Percentiles rank a stretch among this genome's conserved stretches.
phyloP scores from a whole-genome alignment of 1,140 invertebrate genomes.

The Drosophila biarmipes region DNA sequence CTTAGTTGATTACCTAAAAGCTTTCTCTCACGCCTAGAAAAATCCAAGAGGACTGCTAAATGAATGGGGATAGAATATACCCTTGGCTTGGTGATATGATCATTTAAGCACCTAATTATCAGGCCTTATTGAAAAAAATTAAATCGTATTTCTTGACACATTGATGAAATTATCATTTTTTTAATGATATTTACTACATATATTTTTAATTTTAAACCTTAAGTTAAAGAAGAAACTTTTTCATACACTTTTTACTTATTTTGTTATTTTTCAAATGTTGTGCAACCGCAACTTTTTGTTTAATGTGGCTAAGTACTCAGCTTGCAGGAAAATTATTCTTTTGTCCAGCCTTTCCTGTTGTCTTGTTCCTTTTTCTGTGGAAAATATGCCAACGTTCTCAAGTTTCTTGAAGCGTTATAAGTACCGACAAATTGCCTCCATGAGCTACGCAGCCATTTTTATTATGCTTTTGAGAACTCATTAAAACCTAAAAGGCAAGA shows the following conservation, averaged over 20 bases:
- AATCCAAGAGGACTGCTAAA: neutral
- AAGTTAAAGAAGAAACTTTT: too few species aligned
- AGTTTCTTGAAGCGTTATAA: neutral
- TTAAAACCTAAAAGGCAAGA: neutral
- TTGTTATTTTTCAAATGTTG: too few species aligned
- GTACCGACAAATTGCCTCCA: neutral
- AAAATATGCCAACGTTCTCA: neutral
- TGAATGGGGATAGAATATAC: neutral
- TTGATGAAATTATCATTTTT: neutral
- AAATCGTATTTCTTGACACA: neutral
- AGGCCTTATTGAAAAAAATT: neutral
- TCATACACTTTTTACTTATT: too few species aligned
- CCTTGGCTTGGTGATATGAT: neutral
- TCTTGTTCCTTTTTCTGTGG: neutral
- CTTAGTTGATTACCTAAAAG: neutral
- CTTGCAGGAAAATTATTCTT: neutral
- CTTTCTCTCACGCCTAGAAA: neutral
- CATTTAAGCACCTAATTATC: neutral
- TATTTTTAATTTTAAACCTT: too few species aligned
- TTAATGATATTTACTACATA: neutral
- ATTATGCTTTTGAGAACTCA: neutral
- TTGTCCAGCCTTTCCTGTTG: neutral
- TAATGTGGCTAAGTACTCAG: neutral
- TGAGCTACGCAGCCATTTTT: neutral
- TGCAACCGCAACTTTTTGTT: too few species aligned